These are phyloP conservation scores for Heliconius himera DNA, from an alignment of 1,140 invertebrate species.

Conservation along the genomic window DNA sequence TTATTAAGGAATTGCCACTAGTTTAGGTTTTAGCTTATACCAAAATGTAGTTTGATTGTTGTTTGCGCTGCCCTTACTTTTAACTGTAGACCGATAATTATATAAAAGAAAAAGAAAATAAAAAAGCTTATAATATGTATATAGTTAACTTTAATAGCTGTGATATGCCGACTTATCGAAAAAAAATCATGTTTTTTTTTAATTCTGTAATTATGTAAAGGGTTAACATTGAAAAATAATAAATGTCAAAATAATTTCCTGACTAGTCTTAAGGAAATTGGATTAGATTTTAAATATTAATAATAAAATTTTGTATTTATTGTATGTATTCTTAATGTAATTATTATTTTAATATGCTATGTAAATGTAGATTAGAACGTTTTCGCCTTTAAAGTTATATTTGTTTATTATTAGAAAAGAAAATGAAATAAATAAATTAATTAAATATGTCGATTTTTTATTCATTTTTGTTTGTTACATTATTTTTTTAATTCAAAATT, in stretches of 20 bases:
- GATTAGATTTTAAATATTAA: constrained; percentile 55
- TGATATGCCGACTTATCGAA: constrained; percentile 69
- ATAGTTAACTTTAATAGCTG: constrained; percentile 73
- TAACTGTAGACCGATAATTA: constrained; percentile 20
- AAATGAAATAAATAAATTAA: constrained; percentile 71
- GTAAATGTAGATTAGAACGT: constrained; percentile 52
- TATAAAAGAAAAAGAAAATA: constrained; percentile 29
- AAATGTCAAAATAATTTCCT: constrained; percentile 57
- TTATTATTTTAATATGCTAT: constrained; percentile 48
- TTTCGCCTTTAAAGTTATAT: constrained; percentile 65
- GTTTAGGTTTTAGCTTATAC: constrained; percentile 74
- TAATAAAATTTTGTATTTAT: constrained; percentile 66
- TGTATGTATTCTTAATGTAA: constrained; percentile 68
- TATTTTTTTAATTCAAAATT: too few relatives aligned
- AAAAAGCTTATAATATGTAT: constrained; percentile 39
- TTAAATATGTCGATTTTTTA: constrained; percentile 39
- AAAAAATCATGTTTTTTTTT: constrained; percentile 47
- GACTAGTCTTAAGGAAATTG: constrained; percentile 74
- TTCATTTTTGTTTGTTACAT: neutral
- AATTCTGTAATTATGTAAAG: constrained; percentile 54
- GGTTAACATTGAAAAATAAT: constrained; percentile 50
- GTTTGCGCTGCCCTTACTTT: constrained; percentile 41
- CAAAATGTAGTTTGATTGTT: constrained; percentile 69
- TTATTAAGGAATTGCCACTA: constrained; percentile 70
- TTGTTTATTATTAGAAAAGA: constrained; percentile 70